Percentiles rank a stretch among this genome's conserved stretches.
Conservation (phyloP, 2,113 vertebrate species). For the Prietella phreatophila region DNA sequence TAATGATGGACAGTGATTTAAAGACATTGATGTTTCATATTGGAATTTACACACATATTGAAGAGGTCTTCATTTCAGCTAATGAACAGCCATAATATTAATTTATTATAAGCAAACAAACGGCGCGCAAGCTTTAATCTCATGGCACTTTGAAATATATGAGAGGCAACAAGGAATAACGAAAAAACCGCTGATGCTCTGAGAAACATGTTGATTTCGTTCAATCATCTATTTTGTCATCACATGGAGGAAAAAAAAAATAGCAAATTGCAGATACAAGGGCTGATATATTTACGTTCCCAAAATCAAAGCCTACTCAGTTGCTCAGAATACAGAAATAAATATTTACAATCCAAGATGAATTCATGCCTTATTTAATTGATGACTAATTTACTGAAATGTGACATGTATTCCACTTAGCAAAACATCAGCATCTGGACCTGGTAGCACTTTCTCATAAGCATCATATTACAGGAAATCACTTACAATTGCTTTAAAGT, state of each 20-base stretch:
- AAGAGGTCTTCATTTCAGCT: constrained; percentile 17
- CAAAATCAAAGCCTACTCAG: not conserved
- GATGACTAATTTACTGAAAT: constrained; percentile 5
- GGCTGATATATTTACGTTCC: not conserved
- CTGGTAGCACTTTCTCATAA: not conserved
- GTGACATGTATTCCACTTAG: not conserved
- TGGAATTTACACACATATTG: constrained; percentile 34
- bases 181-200: not conserved
- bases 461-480: constrained; percentile 4
- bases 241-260: not conserved
- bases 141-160: not conserved
- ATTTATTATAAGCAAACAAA: not conserved
- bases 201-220: not conserved
- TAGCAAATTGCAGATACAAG: not conserved
- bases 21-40: constrained; percentile 1
- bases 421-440: not conserved
- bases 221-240: constrained; percentile 1
- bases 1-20: constrained; percentile 40
- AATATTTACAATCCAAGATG: not conserved
- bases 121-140: not conserved
- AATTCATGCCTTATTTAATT: constrained; percentile 1
- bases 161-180: not conserved
- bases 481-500: constrained; percentile 18
- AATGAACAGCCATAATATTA: not conserved
- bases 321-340: not conserved